Evolutionary conservation across 2,888 invertebrate genomes (phyloP), one percentile per base, ranked within the genome.

Genomic region (Drosophila peninsularis): DNA sequence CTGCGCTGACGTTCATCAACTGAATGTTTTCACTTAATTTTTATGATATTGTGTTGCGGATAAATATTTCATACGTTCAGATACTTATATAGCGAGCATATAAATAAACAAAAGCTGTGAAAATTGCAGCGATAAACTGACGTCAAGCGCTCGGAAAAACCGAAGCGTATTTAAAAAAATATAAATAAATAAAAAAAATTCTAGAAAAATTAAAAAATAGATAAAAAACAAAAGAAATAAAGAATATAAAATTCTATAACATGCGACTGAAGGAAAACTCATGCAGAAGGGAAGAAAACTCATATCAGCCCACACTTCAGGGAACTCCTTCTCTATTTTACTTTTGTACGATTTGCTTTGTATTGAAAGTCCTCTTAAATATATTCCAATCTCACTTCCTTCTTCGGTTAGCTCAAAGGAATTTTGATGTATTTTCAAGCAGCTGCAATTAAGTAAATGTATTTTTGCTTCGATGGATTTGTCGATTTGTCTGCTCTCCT

Each of bases 11-110:
- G 58, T 60, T 62, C 71, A 78, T 68, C 36, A 80, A 63, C 55
- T 47, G 64, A 62, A 57, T 69, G 42, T 47, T 53, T 75, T 42
- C 53, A 67, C 64, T 80, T 61, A 52, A 76, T 61, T 76, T 76
- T 64, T 45, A 72, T 55, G 36, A 62, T 61, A 61, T 49, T 63
- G 30, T 49, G 56, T 34, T 55, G 55, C 39, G 67, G 34, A 63
- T 50, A 56, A 62, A 63, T 62, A 62, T 49, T 21, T 36, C 32
- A 44, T 24, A 50, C 34, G 42, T 11, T 34, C n/a, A 39, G 21
- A 27, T 37, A 37, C 37, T 52, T 24, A 32, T 32, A 32, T 3
- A 39, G 30, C 24, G 17, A 47, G 37, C 21, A 17, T 24, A 57
- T 34, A 60, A 34, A 55, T 30, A 61, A 36, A 19, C 27, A 49